Percentiles rank a stretch among this genome's conserved stretches.
phyloP scores from a whole-genome alignment of 1,140 invertebrate species.

The Hyles euphorbiae region DNA sequence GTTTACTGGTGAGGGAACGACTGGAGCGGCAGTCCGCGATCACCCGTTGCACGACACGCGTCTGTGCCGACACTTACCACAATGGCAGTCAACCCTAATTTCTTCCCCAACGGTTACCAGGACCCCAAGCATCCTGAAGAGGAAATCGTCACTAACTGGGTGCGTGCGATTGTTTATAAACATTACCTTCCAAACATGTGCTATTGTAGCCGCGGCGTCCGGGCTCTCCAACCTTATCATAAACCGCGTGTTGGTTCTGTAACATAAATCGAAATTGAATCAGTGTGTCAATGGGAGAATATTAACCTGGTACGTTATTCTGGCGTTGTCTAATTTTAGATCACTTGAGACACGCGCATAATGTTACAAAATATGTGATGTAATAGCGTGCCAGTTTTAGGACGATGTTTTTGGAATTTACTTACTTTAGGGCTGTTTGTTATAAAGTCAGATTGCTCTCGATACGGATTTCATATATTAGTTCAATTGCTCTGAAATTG shows the following conservation, averaged over 20 bases:
- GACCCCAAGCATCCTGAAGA: slow-evolving; percentile 68
- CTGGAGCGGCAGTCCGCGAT: slow-evolving; percentile 67
- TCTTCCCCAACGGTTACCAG: slow-evolving; percentile 71
- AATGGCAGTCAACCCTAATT: slow-evolving; percentile 66
- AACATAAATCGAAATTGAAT: not conserved
- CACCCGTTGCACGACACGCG: slow-evolving; percentile 51
- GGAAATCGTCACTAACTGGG: slow-evolving; percentile 67
- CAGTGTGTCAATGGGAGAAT: slow-evolving; percentile 5
- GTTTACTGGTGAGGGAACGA: slow-evolving; percentile 57
- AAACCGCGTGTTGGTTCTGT: no score
- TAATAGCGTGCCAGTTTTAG: slow-evolving; percentile 31
- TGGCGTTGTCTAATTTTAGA: slow-evolving; percentile 43
- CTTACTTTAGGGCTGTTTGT: no score
- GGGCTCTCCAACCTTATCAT: no score
- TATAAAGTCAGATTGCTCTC: no score
- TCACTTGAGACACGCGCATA: slow-evolving; percentile 36
- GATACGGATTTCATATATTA: no score
- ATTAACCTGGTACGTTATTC: slow-evolving; percentile 19
- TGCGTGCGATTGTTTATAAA: slow-evolving; percentile 37
- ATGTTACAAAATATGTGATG: slow-evolving; percentile 59
- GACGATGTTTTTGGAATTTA: no score
- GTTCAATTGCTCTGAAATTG: no score
- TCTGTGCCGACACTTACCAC: slow-evolving; percentile 32
- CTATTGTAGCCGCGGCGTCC: not conserved
- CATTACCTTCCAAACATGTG: not conserved